Evolutionary conservation across 1,140 invertebrate species (phyloP).

Genomic region (Lepidurus arcticus): DNA sequence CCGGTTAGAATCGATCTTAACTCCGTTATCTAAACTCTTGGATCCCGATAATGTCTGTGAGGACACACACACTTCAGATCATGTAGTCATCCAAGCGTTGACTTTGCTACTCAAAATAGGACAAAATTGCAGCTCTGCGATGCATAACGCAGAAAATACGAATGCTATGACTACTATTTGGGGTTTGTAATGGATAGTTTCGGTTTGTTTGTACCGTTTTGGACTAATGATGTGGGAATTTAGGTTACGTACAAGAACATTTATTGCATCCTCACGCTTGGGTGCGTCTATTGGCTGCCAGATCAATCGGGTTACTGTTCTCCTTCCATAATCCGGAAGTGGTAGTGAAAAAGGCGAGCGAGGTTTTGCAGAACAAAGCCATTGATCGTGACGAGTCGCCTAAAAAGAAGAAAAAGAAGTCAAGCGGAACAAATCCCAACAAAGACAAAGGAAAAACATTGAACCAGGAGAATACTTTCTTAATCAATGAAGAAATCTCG

Average conservation of each 20-base stretch:
- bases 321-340: slow-evolving; percentile 55
- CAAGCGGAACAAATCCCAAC: slow-evolving; percentile 24
- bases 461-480: slow-evolving; percentile 39
- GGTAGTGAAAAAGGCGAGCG: slow-evolving; percentile 44
- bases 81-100: slow-evolving; percentile 64
- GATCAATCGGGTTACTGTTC: slow-evolving; percentile 67
- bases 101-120: slow-evolving; percentile 58
- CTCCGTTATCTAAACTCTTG: slow-evolving; percentile 51
- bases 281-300: slow-evolving; percentile 66
- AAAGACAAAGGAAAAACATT: background rate
- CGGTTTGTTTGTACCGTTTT: slow-evolving; percentile 33
- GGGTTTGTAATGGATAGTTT: slow-evolving; percentile 45
- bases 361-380: background rate
- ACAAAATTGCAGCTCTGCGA: slow-evolving; percentile 48
- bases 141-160: slow-evolving; percentile 48
- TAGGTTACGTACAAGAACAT: slow-evolving; percentile 39
- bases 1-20: slow-evolving; percentile 53
- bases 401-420: slow-evolving; percentile 30
- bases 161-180: slow-evolving; percentile 48
- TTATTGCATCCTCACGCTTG: slow-evolving; percentile 61
- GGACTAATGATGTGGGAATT: background rate
- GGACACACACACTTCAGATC: slow-evolving; percentile 53
- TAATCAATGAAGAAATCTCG: slow-evolving; percentile 55
- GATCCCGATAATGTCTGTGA: slow-evolving; percentile 42
- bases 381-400: slow-evolving; percentile 24